Conservation (phyloP, 2,113 vertebrate species). For the Zosterops pallidus region DNA sequence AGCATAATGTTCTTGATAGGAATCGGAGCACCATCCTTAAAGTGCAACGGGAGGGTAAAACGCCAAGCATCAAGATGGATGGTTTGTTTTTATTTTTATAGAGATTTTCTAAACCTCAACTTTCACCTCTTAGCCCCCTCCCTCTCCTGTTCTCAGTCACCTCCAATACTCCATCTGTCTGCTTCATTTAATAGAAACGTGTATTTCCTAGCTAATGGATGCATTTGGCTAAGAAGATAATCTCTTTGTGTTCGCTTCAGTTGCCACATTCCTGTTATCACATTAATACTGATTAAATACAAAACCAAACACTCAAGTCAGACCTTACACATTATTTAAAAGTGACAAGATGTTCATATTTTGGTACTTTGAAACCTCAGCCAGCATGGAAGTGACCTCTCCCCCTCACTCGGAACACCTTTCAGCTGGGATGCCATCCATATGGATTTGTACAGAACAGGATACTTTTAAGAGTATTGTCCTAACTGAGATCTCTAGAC, state of each 20-base stretch:
- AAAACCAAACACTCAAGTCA: constrained; percentile 37
- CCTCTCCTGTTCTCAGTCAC: constrained; percentile 47
- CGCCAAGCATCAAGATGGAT: constrained; percentile 69
- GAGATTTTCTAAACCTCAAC: constrained; percentile 78
- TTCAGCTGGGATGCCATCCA: constrained; percentile 11
- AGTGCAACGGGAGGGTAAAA: constrained; percentile 74
- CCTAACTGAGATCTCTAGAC: neutral
- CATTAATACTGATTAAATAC: constrained; percentile 71
- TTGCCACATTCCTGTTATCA: constrained; percentile 70
- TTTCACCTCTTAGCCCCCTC: constrained; percentile 66
- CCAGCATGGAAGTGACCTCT: neutral
- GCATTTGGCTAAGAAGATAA: constrained; percentile 59
- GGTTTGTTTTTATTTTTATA: constrained; percentile 80
- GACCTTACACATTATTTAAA: constrained; percentile 54
- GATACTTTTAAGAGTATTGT: neutral
- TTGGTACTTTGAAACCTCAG: constrained; percentile 22
- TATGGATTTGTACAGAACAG: neutral
- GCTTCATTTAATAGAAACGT: constrained; percentile 65
- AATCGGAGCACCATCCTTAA: constrained; percentile 57
- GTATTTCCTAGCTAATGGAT: constrained; percentile 67
- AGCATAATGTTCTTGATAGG: constrained; percentile 61
- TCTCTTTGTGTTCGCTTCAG: constrained; percentile 51
- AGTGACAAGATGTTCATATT: constrained; percentile 31
- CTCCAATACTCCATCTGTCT: constrained; percentile 57
- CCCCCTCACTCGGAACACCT: neutral